Evolutionary conservation across 64 coral and sea anemone species (phyloP).

Genomic region (Orbicella faveolata): DNA sequence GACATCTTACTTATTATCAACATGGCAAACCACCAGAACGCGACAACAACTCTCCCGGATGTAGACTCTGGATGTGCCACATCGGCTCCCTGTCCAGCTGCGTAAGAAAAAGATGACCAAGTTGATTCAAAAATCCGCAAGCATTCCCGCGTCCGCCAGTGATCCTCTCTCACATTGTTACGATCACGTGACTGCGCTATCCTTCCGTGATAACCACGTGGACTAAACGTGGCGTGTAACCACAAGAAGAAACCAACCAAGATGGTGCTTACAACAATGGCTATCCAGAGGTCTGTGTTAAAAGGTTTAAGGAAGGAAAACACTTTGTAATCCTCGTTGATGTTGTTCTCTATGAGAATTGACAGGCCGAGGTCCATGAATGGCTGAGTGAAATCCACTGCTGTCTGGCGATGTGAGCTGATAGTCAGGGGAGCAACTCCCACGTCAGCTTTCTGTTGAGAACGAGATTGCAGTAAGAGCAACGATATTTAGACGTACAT

Average conservation of each 20-base stretch:
- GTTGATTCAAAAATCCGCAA: slow-evolving; percentile 9
- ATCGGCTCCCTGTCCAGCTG: slow-evolving; percentile 35
- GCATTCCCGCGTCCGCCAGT: slow-evolving; percentile 15
- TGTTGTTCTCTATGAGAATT: slow-evolving; percentile 26
- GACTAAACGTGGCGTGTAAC: slow-evolving; percentile 44
- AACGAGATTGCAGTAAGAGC: neutral
- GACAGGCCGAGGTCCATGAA: slow-evolving; percentile 23
- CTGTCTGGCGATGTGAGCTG: slow-evolving; percentile 28
- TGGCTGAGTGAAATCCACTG: slow-evolving; percentile 47
- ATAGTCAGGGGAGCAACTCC: slow-evolving; percentile 28
- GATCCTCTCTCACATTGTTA: neutral
- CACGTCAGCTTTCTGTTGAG: slow-evolving; percentile 32
- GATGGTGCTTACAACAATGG: slow-evolving; percentile 8
- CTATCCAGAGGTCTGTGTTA: slow-evolving; percentile 26
- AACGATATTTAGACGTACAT: too few relatives aligned
- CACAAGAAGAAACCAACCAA: slow-evolving; percentile 26
- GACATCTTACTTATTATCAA: slow-evolving; percentile 37
- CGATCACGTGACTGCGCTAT: slow-evolving; percentile 16
- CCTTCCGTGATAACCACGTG: slow-evolving; percentile 42
- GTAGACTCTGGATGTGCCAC: slow-evolving; percentile 24
- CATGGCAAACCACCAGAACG: slow-evolving; percentile 51
- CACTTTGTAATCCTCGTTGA: slow-evolving; percentile 27
- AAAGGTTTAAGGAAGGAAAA: slow-evolving; percentile 50
- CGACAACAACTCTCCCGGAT: slow-evolving; percentile 39
- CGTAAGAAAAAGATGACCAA: slow-evolving; percentile 47